A percentile compares a stretch with the other conserved stretches of the same genome.
phyloP scores from a whole-genome alignment of 2,888 invertebrate genomes.

The Sarcophaga caerulescens region DNA sequence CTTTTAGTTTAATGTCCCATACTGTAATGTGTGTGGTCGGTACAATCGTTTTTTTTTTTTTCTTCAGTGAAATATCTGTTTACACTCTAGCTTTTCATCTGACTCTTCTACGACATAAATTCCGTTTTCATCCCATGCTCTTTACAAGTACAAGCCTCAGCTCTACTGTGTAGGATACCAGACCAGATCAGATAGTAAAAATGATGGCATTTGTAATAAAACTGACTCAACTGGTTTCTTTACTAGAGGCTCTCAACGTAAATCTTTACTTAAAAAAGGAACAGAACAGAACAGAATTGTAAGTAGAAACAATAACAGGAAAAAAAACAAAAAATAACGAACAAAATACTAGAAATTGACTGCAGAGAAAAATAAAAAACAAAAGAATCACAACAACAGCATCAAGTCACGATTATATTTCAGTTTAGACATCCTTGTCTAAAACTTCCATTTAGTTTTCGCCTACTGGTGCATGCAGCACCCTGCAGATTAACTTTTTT shows the following conservation, averaged over 20 bases:
- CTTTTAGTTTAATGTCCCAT: not conserved
- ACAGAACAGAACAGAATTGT: not conserved
- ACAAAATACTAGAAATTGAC: not conserved
- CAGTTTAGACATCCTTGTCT: conserved; percentile 46
- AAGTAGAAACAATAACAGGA: too few species aligned
- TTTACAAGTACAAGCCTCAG: not conserved
- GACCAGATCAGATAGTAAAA: not conserved
- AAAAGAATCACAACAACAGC: not conserved
- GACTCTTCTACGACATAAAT: conserved; percentile 8
- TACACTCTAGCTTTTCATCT: conserved; percentile 5
- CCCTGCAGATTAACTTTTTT: not conserved
- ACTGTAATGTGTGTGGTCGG: not conserved
- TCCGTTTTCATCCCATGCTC: conserved; percentile 3
- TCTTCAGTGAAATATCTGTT: not conserved
- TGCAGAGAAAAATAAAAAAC: not conserved
- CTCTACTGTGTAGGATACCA: conserved; percentile 25
- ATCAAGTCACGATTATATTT: conserved; percentile 63
- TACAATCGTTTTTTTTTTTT: not conserved
- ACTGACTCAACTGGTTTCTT: conserved; percentile 61
- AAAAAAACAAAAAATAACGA: not conserved
- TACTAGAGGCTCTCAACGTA: conserved; percentile 21
- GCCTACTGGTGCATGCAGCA: not conserved
- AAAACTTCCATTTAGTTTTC: conserved; percentile 10
- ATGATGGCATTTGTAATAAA: conserved; percentile 39
- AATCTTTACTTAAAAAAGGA: not conserved